phyloP scores from a whole-genome alignment of 2,797 vertebrate genomes.

The Bradypus variegatus region DNA sequence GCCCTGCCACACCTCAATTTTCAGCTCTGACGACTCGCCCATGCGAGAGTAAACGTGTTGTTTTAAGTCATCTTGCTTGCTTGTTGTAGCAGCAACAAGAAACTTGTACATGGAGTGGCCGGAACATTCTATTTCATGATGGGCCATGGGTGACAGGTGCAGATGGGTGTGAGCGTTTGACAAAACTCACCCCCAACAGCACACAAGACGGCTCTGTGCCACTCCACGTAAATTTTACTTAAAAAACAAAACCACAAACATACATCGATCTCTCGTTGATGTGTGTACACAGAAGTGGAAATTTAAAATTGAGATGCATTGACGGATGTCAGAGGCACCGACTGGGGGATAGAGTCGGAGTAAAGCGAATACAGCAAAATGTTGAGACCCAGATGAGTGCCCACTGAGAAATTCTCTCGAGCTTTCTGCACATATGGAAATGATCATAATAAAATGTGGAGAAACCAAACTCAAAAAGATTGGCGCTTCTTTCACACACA shows the following conservation, averaged over 20 bases:
- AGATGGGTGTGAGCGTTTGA: not conserved
- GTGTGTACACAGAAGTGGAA: accelerated
- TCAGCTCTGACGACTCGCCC: no score
- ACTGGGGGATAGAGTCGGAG: accelerated
- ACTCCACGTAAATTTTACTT: no score
- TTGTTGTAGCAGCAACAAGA: not conserved
- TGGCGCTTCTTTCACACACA: not conserved
- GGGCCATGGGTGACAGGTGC: not conserved
- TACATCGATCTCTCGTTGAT: accelerated
- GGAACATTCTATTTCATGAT: accelerated
- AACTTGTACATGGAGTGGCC: no score
- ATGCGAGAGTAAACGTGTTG: not conserved
- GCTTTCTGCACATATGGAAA: not conserved
- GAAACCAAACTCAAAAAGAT: not conserved
- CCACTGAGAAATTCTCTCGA: no score
- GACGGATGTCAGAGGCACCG: not conserved
- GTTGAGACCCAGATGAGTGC: accelerated
- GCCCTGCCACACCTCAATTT: no score
- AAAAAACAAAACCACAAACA: not conserved
- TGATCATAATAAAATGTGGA: not conserved
- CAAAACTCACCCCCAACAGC: not conserved
- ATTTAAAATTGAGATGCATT: no score
- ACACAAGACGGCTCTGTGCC: not conserved
- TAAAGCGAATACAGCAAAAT: accelerated
- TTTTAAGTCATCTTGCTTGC: not conserved